Base-by-base conservation (phyloP, 2,113 vertebrate genomes). In the Ophthalmolycus amberensis region DNA sequence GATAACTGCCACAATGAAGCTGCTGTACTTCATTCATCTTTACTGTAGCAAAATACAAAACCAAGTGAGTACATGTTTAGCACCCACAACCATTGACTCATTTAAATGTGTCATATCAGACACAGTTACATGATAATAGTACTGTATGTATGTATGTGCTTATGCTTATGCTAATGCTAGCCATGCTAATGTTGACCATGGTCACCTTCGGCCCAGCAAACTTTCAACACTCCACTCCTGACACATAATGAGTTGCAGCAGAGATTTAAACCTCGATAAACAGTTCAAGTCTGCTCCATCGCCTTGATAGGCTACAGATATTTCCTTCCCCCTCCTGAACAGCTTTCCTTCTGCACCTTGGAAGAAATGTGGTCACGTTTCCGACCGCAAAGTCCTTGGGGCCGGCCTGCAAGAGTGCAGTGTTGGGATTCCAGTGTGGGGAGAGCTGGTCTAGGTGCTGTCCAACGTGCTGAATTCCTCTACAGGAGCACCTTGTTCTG, bases 401-500 rank as follows among this genome's bases (percentile, higher is more conserved):
- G 85, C 85, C 85, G 74, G 89, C 66, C 81, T 91, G 79, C 37
- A 9, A 86, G 91, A 90, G 89, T 66, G 89, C 90, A 85, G 88
- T 76, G 85, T 84, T 91, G 87, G 86, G 91, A 92, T 91, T 84
- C 88, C 92, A 92, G 85, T 75, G 89, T 86, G 88, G 80, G 89
- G 91, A 93, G 90, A 93, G 91, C 88, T 87, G 85, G 89, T 86
- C 76, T 87, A 94, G 95, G 95, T 95, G 95, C 95, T 96, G 95
- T 96, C 95, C 95, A 96, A 95, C 93, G 95, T 96, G 95, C 95
- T 96, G 95, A 96, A 96, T 92, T 94, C 93, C 92, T 94, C 89
- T 79, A 79, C 82, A 80, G 82, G 85, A 92, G 94, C 94, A 95
- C 95, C 95, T 96, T 95, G 92, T 86, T 84, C 76, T 87, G 87